A percentile compares a stretch with the other conserved stretches of the same genome.
phyloP scores from a whole-genome alignment of 2,113 vertebrate genomes.

The Psephotus haematonotus region DNA sequence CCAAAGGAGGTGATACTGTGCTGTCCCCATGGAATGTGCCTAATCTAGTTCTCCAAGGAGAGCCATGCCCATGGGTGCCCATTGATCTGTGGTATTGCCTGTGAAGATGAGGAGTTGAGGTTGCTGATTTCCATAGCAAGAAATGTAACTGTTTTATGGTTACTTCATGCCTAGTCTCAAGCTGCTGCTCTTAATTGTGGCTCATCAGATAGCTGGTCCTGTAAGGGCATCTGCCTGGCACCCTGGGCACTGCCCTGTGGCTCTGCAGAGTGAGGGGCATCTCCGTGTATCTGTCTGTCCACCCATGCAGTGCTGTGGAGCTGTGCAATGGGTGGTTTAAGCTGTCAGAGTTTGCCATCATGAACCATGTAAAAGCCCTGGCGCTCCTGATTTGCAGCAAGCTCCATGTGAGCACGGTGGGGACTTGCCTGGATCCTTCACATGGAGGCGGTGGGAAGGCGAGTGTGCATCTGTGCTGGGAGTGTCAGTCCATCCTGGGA shows the following conservation, averaged over 20 bases:
- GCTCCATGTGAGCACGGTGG: accelerated
- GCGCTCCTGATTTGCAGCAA: not conserved
- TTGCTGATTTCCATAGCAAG: not conserved
- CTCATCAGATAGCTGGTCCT: not conserved
- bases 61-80: not conserved
- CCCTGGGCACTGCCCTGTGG: accelerated
- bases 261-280: not conserved
- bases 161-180: not conserved
- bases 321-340: not conserved
- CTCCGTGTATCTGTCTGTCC: not conserved
- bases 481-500: not conserved
- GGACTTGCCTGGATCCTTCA: not conserved
- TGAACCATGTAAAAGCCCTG: accelerated
- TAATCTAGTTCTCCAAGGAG: not conserved
- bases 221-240: not conserved
- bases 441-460: not conserved
- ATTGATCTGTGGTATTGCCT: not conserved
- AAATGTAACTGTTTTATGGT: not conserved
- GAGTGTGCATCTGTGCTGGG: not conserved
- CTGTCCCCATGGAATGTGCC: not conserved
- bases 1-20: not conserved
- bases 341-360: not conserved
- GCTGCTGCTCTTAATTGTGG: not conserved
- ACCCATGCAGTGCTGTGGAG: not conserved
- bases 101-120: not conserved